Percentiles rank a stretch among this genome's conserved stretches.
phyloP scores from a whole-genome alignment of 2,888 invertebrate species.

The Phyllotreta cruciferae region DNA sequence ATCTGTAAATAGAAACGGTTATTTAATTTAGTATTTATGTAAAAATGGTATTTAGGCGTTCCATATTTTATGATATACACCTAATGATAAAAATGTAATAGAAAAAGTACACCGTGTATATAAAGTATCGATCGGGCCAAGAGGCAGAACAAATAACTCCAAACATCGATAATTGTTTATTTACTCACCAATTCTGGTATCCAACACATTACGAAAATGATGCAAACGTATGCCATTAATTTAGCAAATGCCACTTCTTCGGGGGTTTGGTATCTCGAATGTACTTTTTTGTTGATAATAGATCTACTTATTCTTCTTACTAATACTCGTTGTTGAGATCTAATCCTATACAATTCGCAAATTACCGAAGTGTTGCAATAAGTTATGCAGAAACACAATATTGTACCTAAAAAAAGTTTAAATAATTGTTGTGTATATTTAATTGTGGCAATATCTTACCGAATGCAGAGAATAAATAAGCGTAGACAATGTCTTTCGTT shows the following conservation, averaged over 20 bases:
- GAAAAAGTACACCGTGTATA: too few relatives aligned
- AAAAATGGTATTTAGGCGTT: too few relatives aligned
- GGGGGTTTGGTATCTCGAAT: slow-evolving; percentile 66
- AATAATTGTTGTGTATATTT: not conserved
- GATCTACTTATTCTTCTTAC: slow-evolving; percentile 60
- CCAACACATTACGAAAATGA: slow-evolving; percentile 86
- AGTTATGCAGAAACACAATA: slow-evolving; percentile 77
- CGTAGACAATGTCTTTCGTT: slow-evolving; percentile 73
- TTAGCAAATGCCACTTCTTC: slow-evolving; percentile 87
- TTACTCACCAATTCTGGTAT: slow-evolving; percentile 82
- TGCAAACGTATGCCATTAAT: slow-evolving; percentile 82
- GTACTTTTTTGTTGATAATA: slow-evolving; percentile 51
- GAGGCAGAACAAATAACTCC: not conserved
- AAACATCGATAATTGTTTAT: not conserved
- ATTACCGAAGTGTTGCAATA: slow-evolving; percentile 85
- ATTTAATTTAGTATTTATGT: not conserved
- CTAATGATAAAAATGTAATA: too few relatives aligned
- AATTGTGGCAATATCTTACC: slow-evolving; percentile 66
- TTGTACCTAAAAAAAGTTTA: slow-evolving; percentile 65
- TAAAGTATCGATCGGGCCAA: not conserved
- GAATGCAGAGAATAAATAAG: slow-evolving; percentile 76
- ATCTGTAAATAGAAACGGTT: slow-evolving; percentile 61
- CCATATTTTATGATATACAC: too few relatives aligned
- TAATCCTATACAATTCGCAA: slow-evolving; percentile 71
- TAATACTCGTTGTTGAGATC: slow-evolving; percentile 57